phyloP scores from a whole-genome alignment of 2,797 vertebrate genomes.

The Enteromius trimaculatus region DNA sequence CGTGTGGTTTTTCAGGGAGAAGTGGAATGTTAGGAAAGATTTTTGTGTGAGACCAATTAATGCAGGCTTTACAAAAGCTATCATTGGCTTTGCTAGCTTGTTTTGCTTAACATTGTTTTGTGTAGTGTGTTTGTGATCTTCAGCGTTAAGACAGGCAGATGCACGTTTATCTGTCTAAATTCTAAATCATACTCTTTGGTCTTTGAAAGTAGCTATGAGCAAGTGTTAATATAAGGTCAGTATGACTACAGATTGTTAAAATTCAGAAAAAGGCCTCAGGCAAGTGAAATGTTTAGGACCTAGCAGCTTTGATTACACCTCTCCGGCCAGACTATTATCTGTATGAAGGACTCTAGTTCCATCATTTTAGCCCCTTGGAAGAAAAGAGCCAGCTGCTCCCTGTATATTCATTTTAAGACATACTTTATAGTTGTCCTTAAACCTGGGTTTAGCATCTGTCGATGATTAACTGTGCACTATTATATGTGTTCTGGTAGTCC shows the following conservation, averaged over 20 bases:
- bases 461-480: constrained; percentile 57
- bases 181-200: background rate
- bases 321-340: constrained; percentile 17
- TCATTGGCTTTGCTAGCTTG: background rate
- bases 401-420: constrained; percentile 61
- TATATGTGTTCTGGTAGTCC: constrained; percentile 36
- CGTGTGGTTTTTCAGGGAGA: background rate
- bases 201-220: background rate
- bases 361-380: constrained; percentile 23
- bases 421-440: constrained; percentile 70
- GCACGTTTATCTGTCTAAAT: background rate
- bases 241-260: constrained; percentile 18
- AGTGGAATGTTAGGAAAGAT: background rate
- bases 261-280: constrained; percentile 13
- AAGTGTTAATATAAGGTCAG: background rate
- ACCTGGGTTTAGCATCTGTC: constrained; percentile 68
- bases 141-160: background rate
- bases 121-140: background rate
- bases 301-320: constrained; percentile 29
- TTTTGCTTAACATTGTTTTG: background rate
- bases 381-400: constrained; percentile 69
- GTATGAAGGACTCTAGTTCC: constrained; percentile 3
- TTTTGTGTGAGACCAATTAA: background rate
- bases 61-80: background rate
- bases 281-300: constrained; percentile 19